phyloP scores from a whole-genome alignment of 2,797 vertebrate genomes.

The Chelonia mydas region DNA sequence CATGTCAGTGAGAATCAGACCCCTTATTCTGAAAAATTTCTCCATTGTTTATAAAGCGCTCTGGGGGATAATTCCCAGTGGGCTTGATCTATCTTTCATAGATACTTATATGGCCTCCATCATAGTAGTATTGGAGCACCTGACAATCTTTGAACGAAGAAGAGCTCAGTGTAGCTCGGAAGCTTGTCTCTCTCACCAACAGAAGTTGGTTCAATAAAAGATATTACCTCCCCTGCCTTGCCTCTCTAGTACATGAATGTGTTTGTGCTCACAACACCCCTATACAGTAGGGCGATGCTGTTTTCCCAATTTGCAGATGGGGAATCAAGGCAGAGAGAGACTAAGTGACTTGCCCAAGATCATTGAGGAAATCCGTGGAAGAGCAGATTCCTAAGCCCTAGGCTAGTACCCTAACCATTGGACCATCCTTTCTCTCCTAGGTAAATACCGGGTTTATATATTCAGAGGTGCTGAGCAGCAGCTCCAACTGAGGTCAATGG shows the following conservation, averaged over 20 bases:
- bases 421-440: not conserved
- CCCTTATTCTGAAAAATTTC: not conserved
- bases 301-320: not conserved
- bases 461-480: not conserved
- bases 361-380: not conserved
- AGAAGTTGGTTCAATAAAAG: not conserved
- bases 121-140: accelerated
- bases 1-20: not conserved
- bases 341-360: not conserved
- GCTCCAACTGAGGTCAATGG: no score
- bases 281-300: not conserved
- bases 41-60: not conserved
- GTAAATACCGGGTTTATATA: not conserved
- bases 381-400: not conserved
- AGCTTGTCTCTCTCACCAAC: not conserved
- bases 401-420: not conserved
- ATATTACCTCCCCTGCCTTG: not conserved
- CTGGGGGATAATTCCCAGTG: not conserved
- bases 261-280: not conserved
- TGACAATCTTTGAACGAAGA: not conserved
- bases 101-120: not conserved
- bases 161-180: not conserved
- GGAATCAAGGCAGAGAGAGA: not conserved
- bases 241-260: not conserved
- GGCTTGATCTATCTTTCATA: accelerated